Evolutionary conservation across 1,140 invertebrate genomes (phyloP).

Genomic region (Drosophila pectinifera): DNA sequence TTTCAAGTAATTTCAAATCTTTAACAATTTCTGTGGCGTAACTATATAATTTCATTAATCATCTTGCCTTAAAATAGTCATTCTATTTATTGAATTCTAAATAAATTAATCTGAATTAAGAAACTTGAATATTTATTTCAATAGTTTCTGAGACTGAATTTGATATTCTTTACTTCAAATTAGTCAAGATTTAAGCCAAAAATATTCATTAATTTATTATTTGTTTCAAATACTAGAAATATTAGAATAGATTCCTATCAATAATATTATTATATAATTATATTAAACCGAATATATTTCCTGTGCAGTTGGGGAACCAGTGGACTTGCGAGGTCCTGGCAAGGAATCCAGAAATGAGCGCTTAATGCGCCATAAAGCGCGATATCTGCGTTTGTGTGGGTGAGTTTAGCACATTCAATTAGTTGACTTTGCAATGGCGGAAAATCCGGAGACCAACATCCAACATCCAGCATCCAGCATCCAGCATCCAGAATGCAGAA

Average conservation of each 20-base stretch:
- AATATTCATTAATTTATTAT: no score
- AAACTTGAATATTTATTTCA: no score
- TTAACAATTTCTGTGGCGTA: background rate
- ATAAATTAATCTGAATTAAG: no score
- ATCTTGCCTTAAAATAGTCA: no score
- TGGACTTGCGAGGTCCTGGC: constrained; percentile 3
- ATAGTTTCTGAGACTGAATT: no score
- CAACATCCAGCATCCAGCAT: constrained; percentile 27
- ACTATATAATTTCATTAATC: no score
- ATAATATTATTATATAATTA: no score
- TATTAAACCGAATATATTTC: background rate
- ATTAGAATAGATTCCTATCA: no score
- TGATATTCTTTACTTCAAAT: no score
- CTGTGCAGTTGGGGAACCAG: background rate
- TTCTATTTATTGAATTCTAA: no score
- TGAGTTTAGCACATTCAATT: constrained; percentile 76
- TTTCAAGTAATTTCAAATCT: background rate
- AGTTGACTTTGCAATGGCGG: constrained; percentile 69
- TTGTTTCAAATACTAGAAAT: no score
- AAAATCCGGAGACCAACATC: constrained; percentile 34
- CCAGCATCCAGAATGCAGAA: constrained; percentile 8
- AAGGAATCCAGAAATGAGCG: constrained; percentile 57
- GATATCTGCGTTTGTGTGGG: constrained; percentile 48
- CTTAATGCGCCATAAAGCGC: constrained; percentile 74
- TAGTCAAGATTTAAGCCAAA: no score